phyloP scores from a whole-genome alignment of 2,888 invertebrate species.

The Hypolimnas misippus region DNA sequence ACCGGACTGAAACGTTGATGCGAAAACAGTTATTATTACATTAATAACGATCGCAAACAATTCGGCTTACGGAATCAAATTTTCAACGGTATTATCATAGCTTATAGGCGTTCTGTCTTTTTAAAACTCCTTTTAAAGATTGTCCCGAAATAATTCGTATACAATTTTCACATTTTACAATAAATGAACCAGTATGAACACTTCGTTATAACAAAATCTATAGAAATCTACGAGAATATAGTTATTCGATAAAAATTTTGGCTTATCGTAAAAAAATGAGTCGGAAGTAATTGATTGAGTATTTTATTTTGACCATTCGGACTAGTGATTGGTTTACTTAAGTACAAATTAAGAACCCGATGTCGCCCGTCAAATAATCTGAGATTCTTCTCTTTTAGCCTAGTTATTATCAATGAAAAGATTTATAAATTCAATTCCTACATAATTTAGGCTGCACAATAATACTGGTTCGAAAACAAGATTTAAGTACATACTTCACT shows the following conservation, averaged over 20 bases:
- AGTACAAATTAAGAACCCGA: conserved; percentile 48
- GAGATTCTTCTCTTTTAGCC: conserved; percentile 36
- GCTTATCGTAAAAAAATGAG: conserved; percentile 23
- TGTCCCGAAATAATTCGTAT: conserved; percentile 7
- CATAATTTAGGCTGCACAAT: conserved; percentile 44
- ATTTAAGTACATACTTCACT: conserved; percentile 59
- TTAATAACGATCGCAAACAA: conserved; percentile 20
- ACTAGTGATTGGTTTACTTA: conserved; percentile 56
- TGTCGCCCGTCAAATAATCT: conserved; percentile 33
- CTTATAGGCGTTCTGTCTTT: conserved; percentile 8
- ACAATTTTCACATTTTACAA: conserved; percentile 17
- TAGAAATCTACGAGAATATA: no score
- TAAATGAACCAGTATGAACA: conserved; percentile 9
- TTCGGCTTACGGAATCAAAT: conserved; percentile 17
- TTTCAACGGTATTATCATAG: conserved; percentile 8
- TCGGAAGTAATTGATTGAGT: conserved; percentile 35
- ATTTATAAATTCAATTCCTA: conserved; percentile 31
- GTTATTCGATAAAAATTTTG: conserved; percentile 10
- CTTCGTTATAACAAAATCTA: conserved; percentile 2
- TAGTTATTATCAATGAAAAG: conserved; percentile 18
- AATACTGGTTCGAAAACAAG: conserved; percentile 63
- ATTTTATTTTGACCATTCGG: conserved; percentile 42
- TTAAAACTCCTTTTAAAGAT: conserved; percentile 21
- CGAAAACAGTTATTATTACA: conserved; percentile 24
- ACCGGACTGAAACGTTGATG: conserved; percentile 22